phyloP scores from a whole-genome alignment of 2,113 vertebrate genomes.

The Psittacus erithacus region DNA sequence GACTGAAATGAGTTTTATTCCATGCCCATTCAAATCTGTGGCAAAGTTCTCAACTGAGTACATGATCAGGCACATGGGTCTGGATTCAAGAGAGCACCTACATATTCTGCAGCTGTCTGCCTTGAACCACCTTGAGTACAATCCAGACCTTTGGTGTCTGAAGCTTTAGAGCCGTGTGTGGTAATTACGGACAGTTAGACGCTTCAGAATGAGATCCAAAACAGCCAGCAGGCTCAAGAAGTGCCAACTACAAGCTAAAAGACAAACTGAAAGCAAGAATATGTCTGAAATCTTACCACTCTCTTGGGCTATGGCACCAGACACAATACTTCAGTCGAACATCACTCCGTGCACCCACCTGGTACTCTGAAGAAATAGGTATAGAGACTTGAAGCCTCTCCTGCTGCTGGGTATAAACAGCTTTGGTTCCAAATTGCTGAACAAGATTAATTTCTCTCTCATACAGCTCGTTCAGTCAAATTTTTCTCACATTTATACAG shows the following conservation, averaged over 20 bases:
- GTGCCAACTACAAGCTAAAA: not conserved
- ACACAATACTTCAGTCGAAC: not conserved
- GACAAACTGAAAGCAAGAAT: not conserved
- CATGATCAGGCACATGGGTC: not conserved
- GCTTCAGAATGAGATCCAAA: not conserved
- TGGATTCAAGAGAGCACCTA: not conserved
- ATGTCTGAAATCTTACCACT: not conserved
- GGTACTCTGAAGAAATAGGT: not conserved
- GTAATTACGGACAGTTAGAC: not conserved
- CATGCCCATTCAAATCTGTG: not conserved
- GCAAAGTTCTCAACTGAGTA: not conserved
- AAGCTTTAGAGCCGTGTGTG: not conserved
- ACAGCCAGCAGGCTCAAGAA: not conserved
- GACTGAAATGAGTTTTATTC: not conserved
- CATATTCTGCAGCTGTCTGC: not conserved
- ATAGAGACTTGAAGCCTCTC: not conserved
- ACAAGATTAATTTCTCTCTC: not conserved
- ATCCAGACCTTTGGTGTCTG: not conserved
- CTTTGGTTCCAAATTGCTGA: not conserved
- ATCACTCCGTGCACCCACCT: not conserved
- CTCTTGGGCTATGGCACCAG: not conserved
- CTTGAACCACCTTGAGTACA: not conserved
- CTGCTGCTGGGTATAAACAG: not conserved
- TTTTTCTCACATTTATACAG: not conserved
- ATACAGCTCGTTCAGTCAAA: not conserved